Evolutionary conservation across 2,113 vertebrate genomes (phyloP).

Genomic region (Platichthys flesus): DNA sequence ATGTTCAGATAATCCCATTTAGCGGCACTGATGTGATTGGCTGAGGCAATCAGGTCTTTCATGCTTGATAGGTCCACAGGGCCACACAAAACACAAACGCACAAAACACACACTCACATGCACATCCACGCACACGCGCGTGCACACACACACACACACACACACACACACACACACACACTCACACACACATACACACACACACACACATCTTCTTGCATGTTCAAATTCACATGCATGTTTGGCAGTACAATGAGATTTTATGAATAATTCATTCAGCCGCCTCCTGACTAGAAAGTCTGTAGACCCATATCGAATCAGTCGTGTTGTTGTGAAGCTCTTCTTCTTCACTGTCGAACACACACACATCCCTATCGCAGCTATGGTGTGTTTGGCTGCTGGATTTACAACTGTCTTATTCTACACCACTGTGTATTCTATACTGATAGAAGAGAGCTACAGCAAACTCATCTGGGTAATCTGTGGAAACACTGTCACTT

Average conservation of each 20-base stretch:
- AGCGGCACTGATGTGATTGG: constrained; percentile 56
- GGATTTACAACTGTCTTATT: no score
- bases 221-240: not conserved
- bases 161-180: not conserved
- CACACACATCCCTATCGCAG: no score
- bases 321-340: no score
- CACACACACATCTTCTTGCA: not conserved
- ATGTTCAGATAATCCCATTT: constrained; percentile 52
- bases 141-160: not conserved
- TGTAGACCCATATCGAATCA: no score
- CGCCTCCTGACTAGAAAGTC: not conserved
- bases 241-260: not conserved
- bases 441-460: no score
- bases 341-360: no score
- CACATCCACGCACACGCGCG: not conserved
- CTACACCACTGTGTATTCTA: no score
- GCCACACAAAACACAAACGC: not conserved
- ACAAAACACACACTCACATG: not conserved
- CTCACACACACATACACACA: not conserved
- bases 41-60: constrained; percentile 23
- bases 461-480: no score
- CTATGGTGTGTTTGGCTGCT: no score
- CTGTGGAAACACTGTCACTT: no score
- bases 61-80: not conserved
- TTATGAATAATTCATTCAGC: not conserved